Percentiles rank a stretch among this genome's conserved stretches.
These are phyloP conservation scores for Campaea margaritaria DNA, from an alignment of 2,888 invertebrate species.

Conservation along the genomic window DNA sequence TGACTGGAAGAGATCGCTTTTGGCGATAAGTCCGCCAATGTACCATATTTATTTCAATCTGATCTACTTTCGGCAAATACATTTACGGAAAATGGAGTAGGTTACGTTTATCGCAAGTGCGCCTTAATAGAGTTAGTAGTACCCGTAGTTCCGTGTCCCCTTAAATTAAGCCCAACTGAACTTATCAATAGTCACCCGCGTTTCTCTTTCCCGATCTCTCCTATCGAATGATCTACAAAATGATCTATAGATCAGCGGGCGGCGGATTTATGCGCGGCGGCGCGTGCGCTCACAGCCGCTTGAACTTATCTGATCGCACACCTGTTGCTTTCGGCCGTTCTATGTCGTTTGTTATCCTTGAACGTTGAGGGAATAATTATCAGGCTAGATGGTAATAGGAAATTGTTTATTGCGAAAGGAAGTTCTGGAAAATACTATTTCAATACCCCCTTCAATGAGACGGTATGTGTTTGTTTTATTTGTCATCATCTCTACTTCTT, in stretches of 20 bases:
- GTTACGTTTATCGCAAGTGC: too few species aligned
- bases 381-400: slow-evolving; percentile 9
- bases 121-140: too few species aligned
- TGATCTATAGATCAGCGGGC: slow-evolving; percentile 39
- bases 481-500: too few species aligned
- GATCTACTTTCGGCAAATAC: too few species aligned
- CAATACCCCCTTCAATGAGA: too few species aligned
- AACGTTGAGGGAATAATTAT: slow-evolving; percentile 38
- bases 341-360: slow-evolving; percentile 39
- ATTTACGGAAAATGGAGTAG: too few species aligned
- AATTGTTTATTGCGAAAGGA: slow-evolving; percentile 12
- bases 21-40: too few species aligned
- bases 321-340: slow-evolving; percentile 34
- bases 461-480: too few species aligned
- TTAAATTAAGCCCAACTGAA: slow-evolving; percentile 1
- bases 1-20: too few species aligned
- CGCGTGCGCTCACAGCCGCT: slow-evolving; percentile 30
- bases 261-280: slow-evolving; percentile 38
- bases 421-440: too few species aligned
- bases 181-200: slow-evolving; percentile 14
- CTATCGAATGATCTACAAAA: slow-evolving; percentile 31
- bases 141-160: too few species aligned
- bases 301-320: slow-evolving; percentile 40
- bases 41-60: too few species aligned
- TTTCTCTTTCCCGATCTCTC: slow-evolving; percentile 30